Conservation (phyloP, 2,113 vertebrate genomes). For the Carassius auratus region DNA sequence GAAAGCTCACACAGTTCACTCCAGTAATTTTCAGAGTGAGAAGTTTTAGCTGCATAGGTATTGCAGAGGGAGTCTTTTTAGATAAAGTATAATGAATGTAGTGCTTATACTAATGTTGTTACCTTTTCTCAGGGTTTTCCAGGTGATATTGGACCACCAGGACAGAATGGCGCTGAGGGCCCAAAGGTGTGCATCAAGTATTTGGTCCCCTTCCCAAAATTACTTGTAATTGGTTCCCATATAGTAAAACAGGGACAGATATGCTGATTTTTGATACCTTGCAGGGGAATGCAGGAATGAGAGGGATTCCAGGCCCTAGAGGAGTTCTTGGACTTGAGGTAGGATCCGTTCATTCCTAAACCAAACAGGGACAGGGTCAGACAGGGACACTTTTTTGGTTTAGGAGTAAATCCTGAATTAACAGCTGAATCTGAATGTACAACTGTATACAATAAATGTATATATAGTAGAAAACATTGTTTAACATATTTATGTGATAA, state of each 20-base stretch:
- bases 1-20: neutral
- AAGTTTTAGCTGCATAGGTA: no score
- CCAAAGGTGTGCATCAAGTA: slow-evolving; percentile 81
- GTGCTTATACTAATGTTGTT: no score
- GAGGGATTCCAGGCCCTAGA: slow-evolving; percentile 89
- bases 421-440: neutral
- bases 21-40: neutral
- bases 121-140: slow-evolving; percentile 75
- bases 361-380: no score
- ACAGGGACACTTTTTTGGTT: no score
- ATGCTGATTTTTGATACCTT: neutral
- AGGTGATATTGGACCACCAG: slow-evolving; percentile 92
- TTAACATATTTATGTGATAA: neutral
- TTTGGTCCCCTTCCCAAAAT: neutral
- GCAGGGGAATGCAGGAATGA: slow-evolving; percentile 88
- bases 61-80: neutral
- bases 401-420: neutral
- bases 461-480: neutral
- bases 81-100: neutral
- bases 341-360: neutral
- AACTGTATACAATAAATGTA: neutral
- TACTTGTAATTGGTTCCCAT: neutral
- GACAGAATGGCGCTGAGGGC: slow-evolving; percentile 91
- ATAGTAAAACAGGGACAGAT: neutral
- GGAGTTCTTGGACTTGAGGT: slow-evolving; percentile 88